Conservation (phyloP, 2,113 vertebrate species). For the Burhinus bistriatus region DNA sequence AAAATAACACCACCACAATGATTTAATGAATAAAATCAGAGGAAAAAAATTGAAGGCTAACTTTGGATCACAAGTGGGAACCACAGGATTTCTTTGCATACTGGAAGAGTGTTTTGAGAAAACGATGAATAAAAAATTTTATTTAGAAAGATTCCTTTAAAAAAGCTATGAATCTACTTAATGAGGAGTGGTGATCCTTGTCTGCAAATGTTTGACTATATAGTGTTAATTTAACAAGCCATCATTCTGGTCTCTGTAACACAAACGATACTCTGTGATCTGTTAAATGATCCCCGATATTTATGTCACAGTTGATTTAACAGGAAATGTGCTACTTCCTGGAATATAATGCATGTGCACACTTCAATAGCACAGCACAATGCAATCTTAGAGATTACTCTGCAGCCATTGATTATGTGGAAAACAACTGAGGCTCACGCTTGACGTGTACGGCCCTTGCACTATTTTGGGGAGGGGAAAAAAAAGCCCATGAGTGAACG, state of each 20-base stretch:
- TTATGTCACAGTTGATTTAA: conserved; percentile 71
- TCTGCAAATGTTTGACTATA: neutral
- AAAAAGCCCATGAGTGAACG: neutral
- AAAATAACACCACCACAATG: neutral
- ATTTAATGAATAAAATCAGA: neutral
- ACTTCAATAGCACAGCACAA: conserved; percentile 51
- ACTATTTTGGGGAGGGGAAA: neutral
- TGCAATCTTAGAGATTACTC: conserved; percentile 52
- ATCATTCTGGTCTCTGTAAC: conserved; percentile 33
- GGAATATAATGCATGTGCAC: conserved; percentile 54
- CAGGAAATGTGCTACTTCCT: conserved; percentile 67
- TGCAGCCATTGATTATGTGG: conserved; percentile 1
- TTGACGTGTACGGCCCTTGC: neutral
- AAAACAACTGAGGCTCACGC: neutral
- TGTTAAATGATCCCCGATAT: conserved; percentile 71
- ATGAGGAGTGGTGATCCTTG: conserved; percentile 31
- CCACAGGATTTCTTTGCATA: neutral
- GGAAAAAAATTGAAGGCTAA: fast-evolving
- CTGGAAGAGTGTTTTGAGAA: neutral
- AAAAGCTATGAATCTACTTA: neutral
- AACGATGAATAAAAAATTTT: neutral
- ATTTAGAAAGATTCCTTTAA: neutral
- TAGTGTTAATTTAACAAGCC: conserved; percentile 49
- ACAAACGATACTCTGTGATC: conserved; percentile 54
- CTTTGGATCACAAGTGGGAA: neutral